These are phyloP conservation scores for Omphaloscelis lunosa DNA, from an alignment of 2,888 invertebrate species.

Conservation along the genomic window DNA sequence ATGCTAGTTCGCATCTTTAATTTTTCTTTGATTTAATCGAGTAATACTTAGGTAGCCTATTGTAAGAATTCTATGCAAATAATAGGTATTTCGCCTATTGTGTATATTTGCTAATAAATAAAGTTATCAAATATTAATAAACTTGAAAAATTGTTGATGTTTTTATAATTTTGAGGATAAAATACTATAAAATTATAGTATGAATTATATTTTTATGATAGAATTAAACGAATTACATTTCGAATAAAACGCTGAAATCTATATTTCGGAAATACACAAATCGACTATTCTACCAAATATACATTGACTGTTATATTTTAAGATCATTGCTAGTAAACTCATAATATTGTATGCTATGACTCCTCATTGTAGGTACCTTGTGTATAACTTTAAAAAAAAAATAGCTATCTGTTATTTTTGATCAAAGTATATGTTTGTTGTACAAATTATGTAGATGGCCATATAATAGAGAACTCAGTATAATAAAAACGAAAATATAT, in stretches of 20 bases:
- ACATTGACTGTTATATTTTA: conserved; percentile 39
- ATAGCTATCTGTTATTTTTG: conserved; percentile 53
- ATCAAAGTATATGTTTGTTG: conserved; percentile 68
- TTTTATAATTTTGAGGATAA: neutral
- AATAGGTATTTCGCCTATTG: conserved; percentile 7
- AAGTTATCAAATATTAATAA: conserved; percentile 7
- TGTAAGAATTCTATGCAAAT: conserved; percentile 16
- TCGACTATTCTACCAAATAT: conserved; percentile 46
- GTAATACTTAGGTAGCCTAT: conserved; percentile 27
- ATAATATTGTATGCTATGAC: conserved; percentile 15
- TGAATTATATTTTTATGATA: conserved; percentile 1
- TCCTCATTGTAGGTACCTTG: conserved; percentile 16
- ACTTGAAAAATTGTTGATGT: neutral
- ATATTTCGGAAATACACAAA: conserved; percentile 6
- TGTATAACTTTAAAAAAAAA: conserved; percentile 24
- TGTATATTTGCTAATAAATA: conserved; percentile 4
- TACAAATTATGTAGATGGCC: conserved; percentile 65
- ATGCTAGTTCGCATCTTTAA: conserved; percentile 18
- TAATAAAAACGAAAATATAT: conserved; percentile 67
- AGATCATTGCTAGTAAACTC: conserved; percentile 11
- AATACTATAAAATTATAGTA: neutral
- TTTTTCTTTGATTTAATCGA: conserved; percentile 28
- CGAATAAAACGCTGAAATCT: conserved; percentile 10
- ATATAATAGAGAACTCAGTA: conserved; percentile 60
- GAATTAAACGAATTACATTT: neutral